phyloP scores from a whole-genome alignment of 1,140 invertebrate genomes.

The Papilio glaucus region DNA sequence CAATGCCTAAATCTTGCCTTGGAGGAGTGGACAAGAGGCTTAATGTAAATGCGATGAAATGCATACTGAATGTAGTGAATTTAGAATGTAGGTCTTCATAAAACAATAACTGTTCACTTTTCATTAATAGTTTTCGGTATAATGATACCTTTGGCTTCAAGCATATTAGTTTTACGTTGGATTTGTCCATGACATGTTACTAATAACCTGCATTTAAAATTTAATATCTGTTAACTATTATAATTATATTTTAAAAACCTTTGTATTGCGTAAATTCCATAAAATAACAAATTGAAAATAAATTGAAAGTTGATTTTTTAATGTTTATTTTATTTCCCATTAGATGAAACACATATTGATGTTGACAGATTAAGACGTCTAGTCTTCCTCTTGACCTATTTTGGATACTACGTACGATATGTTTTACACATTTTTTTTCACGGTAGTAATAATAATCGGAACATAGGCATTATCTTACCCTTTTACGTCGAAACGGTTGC shows the following conservation, averaged over 20 bases:
- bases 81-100: constrained; percentile 37
- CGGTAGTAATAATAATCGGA: no score
- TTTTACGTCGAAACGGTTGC: no score
- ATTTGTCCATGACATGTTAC: constrained; percentile 76
- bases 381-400: no score
- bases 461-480: no score
- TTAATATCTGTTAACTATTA: constrained; percentile 77
- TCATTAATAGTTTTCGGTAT: not conserved
- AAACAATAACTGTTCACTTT: constrained; percentile 37
- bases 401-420: no score
- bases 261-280: constrained; percentile 80
- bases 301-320: constrained; percentile 81
- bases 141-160: constrained; percentile 15
- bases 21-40: constrained; percentile 63
- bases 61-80: constrained; percentile 49
- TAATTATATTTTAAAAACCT: constrained; percentile 80
- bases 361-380: no score
- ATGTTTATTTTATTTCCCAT: constrained; percentile 44
- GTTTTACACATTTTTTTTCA: no score
- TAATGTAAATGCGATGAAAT: constrained; percentile 64
- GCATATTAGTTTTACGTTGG: constrained; percentile 54
- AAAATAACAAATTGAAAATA: constrained; percentile 76
- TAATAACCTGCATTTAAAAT: constrained; percentile 80
- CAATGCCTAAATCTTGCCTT: constrained; percentile 76
- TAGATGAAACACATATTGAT: not conserved